Conservation (phyloP, 2,113 vertebrate species). For the Larimichthys crocea region DNA sequence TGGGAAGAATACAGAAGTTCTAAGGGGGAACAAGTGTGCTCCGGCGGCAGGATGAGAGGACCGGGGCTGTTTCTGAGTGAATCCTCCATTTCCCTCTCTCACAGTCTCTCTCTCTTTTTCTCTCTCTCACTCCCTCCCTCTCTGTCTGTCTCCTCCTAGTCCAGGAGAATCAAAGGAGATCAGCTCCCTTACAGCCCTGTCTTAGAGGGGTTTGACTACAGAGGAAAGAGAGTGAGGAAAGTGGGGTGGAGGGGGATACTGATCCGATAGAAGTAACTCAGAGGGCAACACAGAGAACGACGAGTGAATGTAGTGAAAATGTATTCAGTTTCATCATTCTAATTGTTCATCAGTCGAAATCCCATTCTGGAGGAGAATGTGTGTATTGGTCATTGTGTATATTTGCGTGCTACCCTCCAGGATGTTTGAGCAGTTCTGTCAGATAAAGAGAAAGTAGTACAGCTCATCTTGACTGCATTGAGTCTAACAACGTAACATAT, state of each 20-base stretch:
- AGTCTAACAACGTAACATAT: background rate
- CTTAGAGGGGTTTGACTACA: conserved; percentile 73
- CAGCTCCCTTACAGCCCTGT: conserved; percentile 64
- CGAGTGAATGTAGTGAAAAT: conserved; percentile 41
- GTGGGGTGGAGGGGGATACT: conserved; percentile 21
- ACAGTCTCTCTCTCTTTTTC: background rate
- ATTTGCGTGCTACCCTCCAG: background rate
- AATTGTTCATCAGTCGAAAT: conserved; percentile 15
- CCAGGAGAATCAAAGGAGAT: conserved; percentile 75
- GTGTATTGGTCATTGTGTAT: background rate
- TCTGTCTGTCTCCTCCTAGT: conserved; percentile 63
- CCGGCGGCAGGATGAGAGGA: conserved; percentile 57
- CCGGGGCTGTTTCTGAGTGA: conserved; percentile 41
- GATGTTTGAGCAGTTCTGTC: conserved; percentile 1
- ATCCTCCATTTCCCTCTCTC: conserved; percentile 42
- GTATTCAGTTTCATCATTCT: background rate
- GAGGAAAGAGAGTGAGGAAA: conserved; percentile 45
- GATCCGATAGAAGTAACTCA: conserved; percentile 65
- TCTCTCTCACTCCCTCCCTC: conserved; percentile 13
- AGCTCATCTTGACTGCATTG: background rate
- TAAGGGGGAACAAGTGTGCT: conserved; percentile 60
- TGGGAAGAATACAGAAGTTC: conserved; percentile 72
- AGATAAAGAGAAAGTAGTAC: background rate
- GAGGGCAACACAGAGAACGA: conserved; percentile 58
- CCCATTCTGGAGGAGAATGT: background rate